Conservation (phyloP, 1,140 invertebrate genomes). For the Matsumurasca onukii region DNA sequence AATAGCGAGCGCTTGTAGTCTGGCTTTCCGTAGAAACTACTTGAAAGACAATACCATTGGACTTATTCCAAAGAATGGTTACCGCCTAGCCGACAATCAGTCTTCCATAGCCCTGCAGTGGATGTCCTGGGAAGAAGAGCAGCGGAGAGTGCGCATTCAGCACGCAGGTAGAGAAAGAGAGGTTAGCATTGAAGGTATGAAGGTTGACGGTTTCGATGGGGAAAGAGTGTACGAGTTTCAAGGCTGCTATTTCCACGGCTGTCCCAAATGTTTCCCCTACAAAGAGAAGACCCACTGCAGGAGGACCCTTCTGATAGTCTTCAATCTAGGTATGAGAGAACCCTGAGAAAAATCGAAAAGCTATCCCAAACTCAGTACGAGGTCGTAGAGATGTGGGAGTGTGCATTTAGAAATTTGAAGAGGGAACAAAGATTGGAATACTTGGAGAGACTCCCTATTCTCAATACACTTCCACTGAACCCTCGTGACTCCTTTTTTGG, state of each 20-base stretch:
- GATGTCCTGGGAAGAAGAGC: slow-evolving; percentile 22
- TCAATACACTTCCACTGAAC: not conserved
- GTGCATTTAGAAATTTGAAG: slow-evolving; percentile 10
- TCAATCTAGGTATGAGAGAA: slow-evolving; percentile 11
- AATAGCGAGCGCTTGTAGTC: slow-evolving; percentile 9
- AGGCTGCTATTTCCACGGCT: slow-evolving; percentile 30
- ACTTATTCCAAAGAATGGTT: slow-evolving; percentile 12
- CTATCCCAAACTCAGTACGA: not conserved
- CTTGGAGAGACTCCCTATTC: not conserved
- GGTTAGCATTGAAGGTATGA: not conserved
- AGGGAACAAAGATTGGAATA: not conserved
- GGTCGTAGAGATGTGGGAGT: slow-evolving; percentile 24
- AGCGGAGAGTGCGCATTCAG: not conserved
- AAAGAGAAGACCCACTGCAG: slow-evolving; percentile 21
- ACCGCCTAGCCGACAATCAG: not conserved
- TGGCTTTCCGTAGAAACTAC: slow-evolving; percentile 1
- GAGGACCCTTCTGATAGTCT: slow-evolving; percentile 17
- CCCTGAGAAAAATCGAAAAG: slow-evolving; percentile 21
- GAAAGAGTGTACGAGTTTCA: slow-evolving; percentile 29
- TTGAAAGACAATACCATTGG: slow-evolving; percentile 14
- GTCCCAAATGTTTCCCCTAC: slow-evolving; percentile 28
- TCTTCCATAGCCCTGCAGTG: slow-evolving; percentile 10
- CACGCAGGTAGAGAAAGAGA: slow-evolving; percentile 7
- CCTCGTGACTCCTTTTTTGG: too few species aligned
- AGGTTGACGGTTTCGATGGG: slow-evolving; percentile 27